Evolutionary conservation across 2,888 invertebrate genomes (phyloP), one percentile per base, ranked within the genome.

Genomic region (Lapara coniferarum): DNA sequence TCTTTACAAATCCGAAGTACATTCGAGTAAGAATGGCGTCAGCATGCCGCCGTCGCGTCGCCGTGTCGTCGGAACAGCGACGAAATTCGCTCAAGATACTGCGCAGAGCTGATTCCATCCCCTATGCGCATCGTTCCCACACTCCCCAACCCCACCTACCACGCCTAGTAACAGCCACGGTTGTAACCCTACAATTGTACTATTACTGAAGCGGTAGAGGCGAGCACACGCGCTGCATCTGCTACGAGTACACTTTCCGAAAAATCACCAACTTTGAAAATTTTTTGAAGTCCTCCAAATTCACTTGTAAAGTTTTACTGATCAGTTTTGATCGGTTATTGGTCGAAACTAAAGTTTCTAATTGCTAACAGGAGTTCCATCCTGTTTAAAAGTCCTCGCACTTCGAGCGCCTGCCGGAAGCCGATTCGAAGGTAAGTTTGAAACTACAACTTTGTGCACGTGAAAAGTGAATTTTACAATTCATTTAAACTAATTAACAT

Each of bases 21-120:
- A 46, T 19, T 19, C 44, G 44, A 37, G 16, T 8, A n/a, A 63
- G 63, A 10, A 63, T 63, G 46, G 80, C 81, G 80, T 81, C 82
- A 83, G 78, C 74, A 70, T 70, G 71, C 78, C 84, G 86, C 77
- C 86, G 76, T 51, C n/a, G 63, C 72, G 87, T 79, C 87, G 86
- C 85, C 16, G 66, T 72, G 87, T 79, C 87, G 85, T 84, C 83
- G 70, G 71, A 71, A 69, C 66, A 66, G 52, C 10, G 14, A 66
- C 70, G 82, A 87, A 85, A 73, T 77, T 86, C 74, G 81, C 73
- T 3, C 71, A 55, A 63, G 57, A 73, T 3, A 66, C 72, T 87
- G 89, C 89, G 89, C 89, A 88, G 51, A 71, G 57, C 53, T 13
- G 14, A 37, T 66, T 79, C 75, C 58, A 70, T 57, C 66, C 70